Conservation (phyloP, 2,113 vertebrate species). For the Pionites leucogaster region DNA sequence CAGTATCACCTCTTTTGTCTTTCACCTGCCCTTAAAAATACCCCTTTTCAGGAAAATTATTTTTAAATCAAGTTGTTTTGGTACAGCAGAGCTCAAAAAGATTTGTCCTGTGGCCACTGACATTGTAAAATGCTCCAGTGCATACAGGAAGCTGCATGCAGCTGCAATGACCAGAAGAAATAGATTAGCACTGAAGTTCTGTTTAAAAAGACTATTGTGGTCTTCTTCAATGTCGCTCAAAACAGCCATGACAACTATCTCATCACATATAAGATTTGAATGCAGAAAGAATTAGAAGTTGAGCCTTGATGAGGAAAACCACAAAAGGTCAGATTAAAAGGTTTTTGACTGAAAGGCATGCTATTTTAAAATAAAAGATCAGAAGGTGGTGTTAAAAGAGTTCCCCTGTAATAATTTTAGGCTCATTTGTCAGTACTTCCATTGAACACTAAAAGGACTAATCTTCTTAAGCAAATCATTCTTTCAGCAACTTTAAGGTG, state of each 20-base stretch:
- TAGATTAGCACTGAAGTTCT: neutral
- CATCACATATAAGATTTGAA: neutral
- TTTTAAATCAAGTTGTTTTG: neutral
- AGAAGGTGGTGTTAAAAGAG: slow-evolving; percentile 58
- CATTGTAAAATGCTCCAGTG: neutral
- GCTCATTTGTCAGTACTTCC: slow-evolving; percentile 73
- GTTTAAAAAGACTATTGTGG: neutral
- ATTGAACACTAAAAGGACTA: slow-evolving; percentile 71
- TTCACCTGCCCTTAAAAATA: neutral
- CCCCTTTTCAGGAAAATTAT: neutral
- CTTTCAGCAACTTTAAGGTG: slow-evolving; percentile 67
- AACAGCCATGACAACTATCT: neutral
- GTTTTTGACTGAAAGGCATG: slow-evolving; percentile 5
- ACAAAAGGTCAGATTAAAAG: slow-evolving; percentile 22
- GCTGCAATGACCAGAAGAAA: neutral
- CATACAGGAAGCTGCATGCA: neutral
- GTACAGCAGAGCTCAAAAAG: neutral
- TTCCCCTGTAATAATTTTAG: slow-evolving; percentile 74
- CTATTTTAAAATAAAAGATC: slow-evolving; percentile 61
- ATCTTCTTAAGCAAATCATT: slow-evolving; percentile 80
- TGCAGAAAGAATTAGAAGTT: neutral
- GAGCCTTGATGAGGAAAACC: neutral
- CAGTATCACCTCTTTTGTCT: neutral
- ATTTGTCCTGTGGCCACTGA: neutral
- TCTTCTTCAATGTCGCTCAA: neutral